Conservation (phyloP, 1,140 invertebrate genomes). For the Papilio xuthus region DNA sequence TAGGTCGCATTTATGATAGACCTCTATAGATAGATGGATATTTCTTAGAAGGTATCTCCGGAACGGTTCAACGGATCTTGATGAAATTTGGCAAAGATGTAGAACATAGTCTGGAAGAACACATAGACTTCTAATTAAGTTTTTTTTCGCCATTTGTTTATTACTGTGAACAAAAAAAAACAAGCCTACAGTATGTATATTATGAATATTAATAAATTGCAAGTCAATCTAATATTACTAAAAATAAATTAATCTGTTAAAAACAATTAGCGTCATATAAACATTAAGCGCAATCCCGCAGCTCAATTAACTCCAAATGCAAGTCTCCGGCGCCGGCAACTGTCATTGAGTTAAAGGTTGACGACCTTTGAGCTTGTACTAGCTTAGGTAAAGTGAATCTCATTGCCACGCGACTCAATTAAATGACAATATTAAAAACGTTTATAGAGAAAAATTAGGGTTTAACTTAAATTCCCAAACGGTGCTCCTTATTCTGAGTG, state of each 20-base stretch:
- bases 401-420: slow-evolving; percentile 3
- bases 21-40: too few species aligned
- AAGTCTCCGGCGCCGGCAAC: slow-evolving; percentile 1
- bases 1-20: too few species aligned
- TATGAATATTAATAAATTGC: too few species aligned
- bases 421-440: slow-evolving; percentile 13
- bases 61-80: too few species aligned
- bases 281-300: neutral
- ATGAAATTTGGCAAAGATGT: too few species aligned
- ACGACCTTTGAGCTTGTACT: neutral
- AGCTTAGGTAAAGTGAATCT: slow-evolving; percentile 4
- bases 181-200: too few species aligned
- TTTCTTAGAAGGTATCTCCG: too few species aligned
- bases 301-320: neutral
- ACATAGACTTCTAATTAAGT: too few species aligned
- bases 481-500: neutral
- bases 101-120: too few species aligned
- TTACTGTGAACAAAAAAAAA: too few species aligned
- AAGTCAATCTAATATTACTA: too few species aligned
- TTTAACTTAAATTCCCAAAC: neutral
- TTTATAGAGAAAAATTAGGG: neutral
- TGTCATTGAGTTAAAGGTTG: slow-evolving; percentile 7
- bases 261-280: neutral
- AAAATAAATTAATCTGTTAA: neutral
- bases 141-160: too few species aligned